Evolutionary conservation across 1,140 invertebrate species (phyloP).

Genomic region (Probaryconus sp.): DNA sequence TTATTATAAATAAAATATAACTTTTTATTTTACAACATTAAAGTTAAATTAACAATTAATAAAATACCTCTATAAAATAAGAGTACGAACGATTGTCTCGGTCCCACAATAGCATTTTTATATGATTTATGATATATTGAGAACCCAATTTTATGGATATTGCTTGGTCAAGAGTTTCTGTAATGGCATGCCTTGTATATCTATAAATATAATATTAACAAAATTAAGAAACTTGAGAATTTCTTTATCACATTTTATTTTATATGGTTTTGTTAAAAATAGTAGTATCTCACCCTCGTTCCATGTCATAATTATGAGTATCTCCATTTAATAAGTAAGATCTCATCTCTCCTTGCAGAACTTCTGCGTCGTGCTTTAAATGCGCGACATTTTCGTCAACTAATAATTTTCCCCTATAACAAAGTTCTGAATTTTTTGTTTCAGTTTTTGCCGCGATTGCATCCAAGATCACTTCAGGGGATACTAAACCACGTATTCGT

Average conservation of each 20-base stretch:
- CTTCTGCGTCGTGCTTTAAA: slow-evolving; percentile 86
- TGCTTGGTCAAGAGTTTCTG: slow-evolving; percentile 86
- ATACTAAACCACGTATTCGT: slow-evolving; percentile 89
- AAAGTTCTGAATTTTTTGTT: slow-evolving; percentile 86
- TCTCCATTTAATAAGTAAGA: slow-evolving; percentile 93
- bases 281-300: too few relatives aligned
- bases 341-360: slow-evolving; percentile 92
- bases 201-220: slow-evolving; percentile 67
- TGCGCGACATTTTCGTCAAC: slow-evolving; percentile 95
- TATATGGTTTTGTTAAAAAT: too few relatives aligned
- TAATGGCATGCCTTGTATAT: slow-evolving; percentile 95
- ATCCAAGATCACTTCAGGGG: slow-evolving; percentile 94
- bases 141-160: slow-evolving; percentile 93
- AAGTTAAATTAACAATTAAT: not conserved
- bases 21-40: not conserved
- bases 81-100: slow-evolving; percentile 95
- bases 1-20: not conserved
- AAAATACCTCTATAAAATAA: slow-evolving; percentile 90
- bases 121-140: slow-evolving; percentile 95
- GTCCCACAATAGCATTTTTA: slow-evolving; percentile 96
- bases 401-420: slow-evolving; percentile 88
- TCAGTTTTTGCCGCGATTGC: slow-evolving; percentile 92
- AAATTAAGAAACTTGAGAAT: too few relatives aligned
- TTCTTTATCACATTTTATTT: too few relatives aligned
- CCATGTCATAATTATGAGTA: slow-evolving; percentile 92